Base-by-base conservation (phyloP, 2,113 vertebrate genomes). In the Nerophis lumbriciformis region DNA sequence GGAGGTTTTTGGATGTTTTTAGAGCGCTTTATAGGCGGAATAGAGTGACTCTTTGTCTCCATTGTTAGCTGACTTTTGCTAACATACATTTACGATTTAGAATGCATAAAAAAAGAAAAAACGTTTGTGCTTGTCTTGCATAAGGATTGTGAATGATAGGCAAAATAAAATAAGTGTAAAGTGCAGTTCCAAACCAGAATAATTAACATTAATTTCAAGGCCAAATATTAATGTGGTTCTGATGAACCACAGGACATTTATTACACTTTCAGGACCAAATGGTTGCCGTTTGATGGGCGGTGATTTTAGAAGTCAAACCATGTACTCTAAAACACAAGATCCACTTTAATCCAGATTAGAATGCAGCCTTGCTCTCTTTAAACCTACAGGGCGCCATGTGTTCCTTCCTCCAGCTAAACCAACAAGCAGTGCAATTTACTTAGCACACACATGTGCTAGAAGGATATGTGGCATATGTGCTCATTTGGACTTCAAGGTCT, bases 321-420 rank as follows among this genome's bases (percentile, higher is more conserved):
- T 73, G 52, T 73, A 62, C 65, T 61, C 47, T 52, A 42, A 56
- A 61, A 76, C 62, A 61, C 37, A 53, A 69, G 68, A 84, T 81
- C 78, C 66, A 71, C 62, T 71, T 19, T 80, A 83, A 85, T 84
- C 81, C 77, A 82, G 78, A 84, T 83, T 83, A 79, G 62, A 73
- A 53, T 63, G 44, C 59, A 64, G 69, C 21, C 59, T 19, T 71
- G 60, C 49, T 61, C 68, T 72, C 73, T 47, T 76, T 69, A 63
- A 44, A 64, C 48, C 53, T 50, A 36, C 63, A 39, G 42, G 42
- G 42, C 42, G 42, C 42, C 42, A 45, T 45, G 42, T 1, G 15
- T 58, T 59, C 67, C 51, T 65, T 65, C 61, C 54, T 59, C 63
- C 48, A 66, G 61, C 60, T 63, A 53, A 61, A 52, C 48, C 16